Percentiles rank a stretch among this genome's conserved stretches.
These are phyloP conservation scores for Loriculus beryllinus DNA, from an alignment of 2,797 vertebrate species.

Conservation along the genomic window DNA sequence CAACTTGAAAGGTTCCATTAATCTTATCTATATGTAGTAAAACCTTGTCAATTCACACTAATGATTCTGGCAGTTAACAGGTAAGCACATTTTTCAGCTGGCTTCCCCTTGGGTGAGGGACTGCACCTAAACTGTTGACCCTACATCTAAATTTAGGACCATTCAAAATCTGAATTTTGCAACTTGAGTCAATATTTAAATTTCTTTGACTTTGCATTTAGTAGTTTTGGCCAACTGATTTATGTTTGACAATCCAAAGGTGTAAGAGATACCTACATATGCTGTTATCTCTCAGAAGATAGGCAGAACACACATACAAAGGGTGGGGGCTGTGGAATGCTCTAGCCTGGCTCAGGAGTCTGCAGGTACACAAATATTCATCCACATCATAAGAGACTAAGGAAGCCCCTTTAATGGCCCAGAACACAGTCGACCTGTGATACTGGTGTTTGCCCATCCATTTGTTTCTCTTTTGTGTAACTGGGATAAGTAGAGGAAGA, in stretches of 20 bases:
- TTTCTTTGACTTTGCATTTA: slow-evolving; percentile 29
- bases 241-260: slow-evolving; percentile 71
- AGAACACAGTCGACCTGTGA: background rate
- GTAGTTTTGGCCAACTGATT: background rate
- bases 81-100: slow-evolving; percentile 64
- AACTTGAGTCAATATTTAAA: slow-evolving; percentile 64
- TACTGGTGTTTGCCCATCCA: background rate
- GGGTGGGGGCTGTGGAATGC: slow-evolving; percentile 34
- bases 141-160: slow-evolving; percentile 18
- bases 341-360: background rate
- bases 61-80: slow-evolving; percentile 33
- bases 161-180: slow-evolving; percentile 62
- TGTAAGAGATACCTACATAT: slow-evolving; percentile 26
- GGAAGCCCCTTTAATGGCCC: background rate
- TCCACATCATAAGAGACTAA: background rate
- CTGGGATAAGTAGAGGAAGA: background rate
- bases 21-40: slow-evolving; percentile 62
- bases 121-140: slow-evolving; percentile 58
- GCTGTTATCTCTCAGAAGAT: slow-evolving; percentile 40
- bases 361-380: background rate
- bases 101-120: background rate
- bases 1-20: slow-evolving; percentile 20
- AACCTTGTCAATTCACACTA: slow-evolving; percentile 42
- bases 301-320: background rate
- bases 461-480: background rate